These are phyloP conservation scores for Arothron firmamentum DNA, from an alignment of 2,113 vertebrate species.

Conservation along the genomic window DNA sequence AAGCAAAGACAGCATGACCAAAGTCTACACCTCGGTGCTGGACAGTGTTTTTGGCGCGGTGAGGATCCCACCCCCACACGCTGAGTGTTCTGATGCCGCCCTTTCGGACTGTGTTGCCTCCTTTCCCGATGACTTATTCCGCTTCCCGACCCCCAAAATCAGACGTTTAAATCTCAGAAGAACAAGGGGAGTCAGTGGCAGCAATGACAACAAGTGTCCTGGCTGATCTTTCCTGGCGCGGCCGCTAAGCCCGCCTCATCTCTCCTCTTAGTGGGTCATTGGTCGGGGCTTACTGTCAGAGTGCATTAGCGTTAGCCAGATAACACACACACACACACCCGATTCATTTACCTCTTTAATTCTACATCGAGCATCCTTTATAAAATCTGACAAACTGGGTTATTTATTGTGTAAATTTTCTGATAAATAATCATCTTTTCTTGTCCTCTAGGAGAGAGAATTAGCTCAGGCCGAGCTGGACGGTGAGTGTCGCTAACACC, in stretches of 20 bases:
- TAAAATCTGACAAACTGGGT: no score
- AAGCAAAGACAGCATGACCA: constrained; percentile 60
- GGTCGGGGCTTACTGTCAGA: constrained; percentile 49
- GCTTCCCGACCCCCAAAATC: no score
- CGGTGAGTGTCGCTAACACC: constrained; percentile 57
- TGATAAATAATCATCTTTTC: neutral
- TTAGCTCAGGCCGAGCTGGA: constrained; percentile 75
- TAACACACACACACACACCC: neutral
- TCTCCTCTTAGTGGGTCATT: constrained; percentile 38
- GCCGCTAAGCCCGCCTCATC: constrained; percentile 38
- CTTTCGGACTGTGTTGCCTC: neutral
- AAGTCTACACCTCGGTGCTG: constrained; percentile 72
- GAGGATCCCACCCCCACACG: constrained; percentile 1
- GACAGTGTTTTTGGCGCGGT: constrained; percentile 75
- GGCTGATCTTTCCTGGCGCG: constrained; percentile 30
- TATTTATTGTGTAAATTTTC: no score
- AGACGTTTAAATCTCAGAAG: no score
- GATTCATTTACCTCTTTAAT: neutral
- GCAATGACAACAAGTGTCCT: neutral
- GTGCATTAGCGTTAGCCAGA: constrained; percentile 47
- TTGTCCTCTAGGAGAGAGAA: constrained; percentile 69
- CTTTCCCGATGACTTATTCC: no score
- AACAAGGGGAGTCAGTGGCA: neutral
- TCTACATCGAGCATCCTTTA: neutral
- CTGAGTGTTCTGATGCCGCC: neutral